phyloP scores from a whole-genome alignment of 2,888 invertebrate genomes.

The Agonopterix heracliana region DNA sequence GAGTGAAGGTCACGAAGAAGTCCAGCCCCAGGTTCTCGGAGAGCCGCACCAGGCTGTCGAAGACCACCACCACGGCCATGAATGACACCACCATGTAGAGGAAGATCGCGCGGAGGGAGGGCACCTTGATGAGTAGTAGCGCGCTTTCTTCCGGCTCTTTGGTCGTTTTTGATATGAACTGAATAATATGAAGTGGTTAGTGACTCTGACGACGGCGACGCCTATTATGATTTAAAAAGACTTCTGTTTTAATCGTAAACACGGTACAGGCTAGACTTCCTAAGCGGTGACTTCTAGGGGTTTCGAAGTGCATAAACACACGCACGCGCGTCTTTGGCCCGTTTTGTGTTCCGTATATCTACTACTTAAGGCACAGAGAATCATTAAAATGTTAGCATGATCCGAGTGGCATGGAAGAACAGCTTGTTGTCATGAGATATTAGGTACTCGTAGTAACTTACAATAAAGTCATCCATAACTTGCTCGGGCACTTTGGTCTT shows the following conservation, averaged over 20 bases:
- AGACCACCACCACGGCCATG: conserved; percentile 34
- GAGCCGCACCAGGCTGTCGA: conserved; percentile 46
- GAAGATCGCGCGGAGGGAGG: conserved; percentile 30
- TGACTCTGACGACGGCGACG: too few species aligned
- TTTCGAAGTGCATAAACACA: too few species aligned
- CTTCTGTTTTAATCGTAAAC: too few species aligned
- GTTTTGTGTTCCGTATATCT: too few species aligned
- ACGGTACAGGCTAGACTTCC: too few species aligned
- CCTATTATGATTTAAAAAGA: too few species aligned
- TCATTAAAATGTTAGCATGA: too few species aligned
- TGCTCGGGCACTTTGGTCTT: conserved; percentile 59
- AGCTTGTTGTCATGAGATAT: too few species aligned
- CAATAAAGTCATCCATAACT: conserved; percentile 64
- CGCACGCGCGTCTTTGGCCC: too few species aligned
- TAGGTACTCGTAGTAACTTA: conserved; percentile 23
- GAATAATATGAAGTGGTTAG: conserved; percentile 1
- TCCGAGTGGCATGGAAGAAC: too few species aligned
- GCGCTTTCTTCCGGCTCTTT: conserved; percentile 32
- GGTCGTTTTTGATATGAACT: conserved; percentile 23
- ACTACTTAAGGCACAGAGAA: too few species aligned
- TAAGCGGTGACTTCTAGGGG: too few species aligned
- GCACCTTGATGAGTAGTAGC: conserved; percentile 26
- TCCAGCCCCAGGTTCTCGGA: conserved; percentile 47
- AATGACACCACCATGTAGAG: conserved; percentile 29
- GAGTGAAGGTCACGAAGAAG: conserved; percentile 46